These are phyloP conservation scores for Hyppa rectilinea DNA, from an alignment of 2,888 invertebrate species.

Conservation along the genomic window DNA sequence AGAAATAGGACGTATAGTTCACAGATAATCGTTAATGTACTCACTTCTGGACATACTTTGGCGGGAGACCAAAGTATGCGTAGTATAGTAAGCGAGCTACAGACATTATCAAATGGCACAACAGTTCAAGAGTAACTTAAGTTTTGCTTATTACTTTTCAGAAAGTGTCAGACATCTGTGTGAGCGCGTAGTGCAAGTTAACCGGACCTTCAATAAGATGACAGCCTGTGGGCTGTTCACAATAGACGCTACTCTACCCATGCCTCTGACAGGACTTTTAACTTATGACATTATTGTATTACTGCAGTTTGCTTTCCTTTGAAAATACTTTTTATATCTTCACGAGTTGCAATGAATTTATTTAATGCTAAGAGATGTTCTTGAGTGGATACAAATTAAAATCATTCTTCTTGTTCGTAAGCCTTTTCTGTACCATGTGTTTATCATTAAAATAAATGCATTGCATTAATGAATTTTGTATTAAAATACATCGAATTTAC, in stretches of 20 bases:
- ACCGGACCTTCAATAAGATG: slow-evolving; percentile 28
- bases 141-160: neutral
- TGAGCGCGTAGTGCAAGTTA: slow-evolving; percentile 24
- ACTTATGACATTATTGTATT: slow-evolving; percentile 1
- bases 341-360: neutral
- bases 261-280: neutral
- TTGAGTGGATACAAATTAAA: neutral
- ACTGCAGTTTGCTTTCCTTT: slow-evolving; percentile 12
- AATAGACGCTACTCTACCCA: slow-evolving; percentile 23
- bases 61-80: no score
- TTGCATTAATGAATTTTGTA: no score
- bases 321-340: neutral
- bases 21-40: no score
- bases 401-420: neutral
- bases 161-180: neutral
- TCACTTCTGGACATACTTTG: no score
- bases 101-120: no score
- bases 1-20: no score
- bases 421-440: no score
- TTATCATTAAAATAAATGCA: no score
- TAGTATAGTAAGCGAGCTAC: no score
- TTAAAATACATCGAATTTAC: no score
- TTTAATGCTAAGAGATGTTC: neutral
- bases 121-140: no score
- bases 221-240: slow-evolving; percentile 25